Percentiles rank a stretch among this genome's conserved stretches.
Conservation (phyloP, 2,797 vertebrate genomes). For the Picus viridis region DNA sequence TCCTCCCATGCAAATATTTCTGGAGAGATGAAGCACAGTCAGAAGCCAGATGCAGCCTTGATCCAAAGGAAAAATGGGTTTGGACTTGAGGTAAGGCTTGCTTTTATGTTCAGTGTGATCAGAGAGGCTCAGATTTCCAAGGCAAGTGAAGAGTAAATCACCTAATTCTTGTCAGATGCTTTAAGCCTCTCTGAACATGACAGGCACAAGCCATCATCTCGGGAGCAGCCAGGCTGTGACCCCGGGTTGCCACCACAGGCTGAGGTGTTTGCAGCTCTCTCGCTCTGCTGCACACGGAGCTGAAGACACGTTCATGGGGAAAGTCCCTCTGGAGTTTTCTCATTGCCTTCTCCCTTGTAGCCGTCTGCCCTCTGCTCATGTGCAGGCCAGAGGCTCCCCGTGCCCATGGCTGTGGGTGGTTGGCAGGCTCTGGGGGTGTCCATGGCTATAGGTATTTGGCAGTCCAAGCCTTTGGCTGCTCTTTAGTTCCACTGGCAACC, state of each 20-base stretch:
- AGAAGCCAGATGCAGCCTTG: neutral
- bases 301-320: rapidly evolving
- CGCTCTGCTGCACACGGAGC: neutral
- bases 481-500: too few species aligned
- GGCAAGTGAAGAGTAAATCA: neutral
- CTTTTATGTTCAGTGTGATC: neutral
- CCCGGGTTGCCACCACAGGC: neutral
- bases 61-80: neutral
- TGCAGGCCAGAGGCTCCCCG: neutral
- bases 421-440: neutral
- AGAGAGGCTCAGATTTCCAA: neutral
- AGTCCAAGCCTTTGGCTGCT: too few species aligned
- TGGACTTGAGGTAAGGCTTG: neutral
- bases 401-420: rapidly evolving
- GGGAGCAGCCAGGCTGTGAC: neutral
- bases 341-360: neutral
- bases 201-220: neutral
- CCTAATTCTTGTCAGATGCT: neutral
- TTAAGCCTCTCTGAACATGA: neutral
- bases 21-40: neutral
- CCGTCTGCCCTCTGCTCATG: neutral
- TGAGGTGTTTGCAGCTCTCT: neutral
- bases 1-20: neutral
- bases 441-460: too few species aligned
- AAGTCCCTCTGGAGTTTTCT: neutral